Evolutionary conservation across 2,113 vertebrate species (phyloP).

Genomic region (Sterrhoptilus dennistouni): DNA sequence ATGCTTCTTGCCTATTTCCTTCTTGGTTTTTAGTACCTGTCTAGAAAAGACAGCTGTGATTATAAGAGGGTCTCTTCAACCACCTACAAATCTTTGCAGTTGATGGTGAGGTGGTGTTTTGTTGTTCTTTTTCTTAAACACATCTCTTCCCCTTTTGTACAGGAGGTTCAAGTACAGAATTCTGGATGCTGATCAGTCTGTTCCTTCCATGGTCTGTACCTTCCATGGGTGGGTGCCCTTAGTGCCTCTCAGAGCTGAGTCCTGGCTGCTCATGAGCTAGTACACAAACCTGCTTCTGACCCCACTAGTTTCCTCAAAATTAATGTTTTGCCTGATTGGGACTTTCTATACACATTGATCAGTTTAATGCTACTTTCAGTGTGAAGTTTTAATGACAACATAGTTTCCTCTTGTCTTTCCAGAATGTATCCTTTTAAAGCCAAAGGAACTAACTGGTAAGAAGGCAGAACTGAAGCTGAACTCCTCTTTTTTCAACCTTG

Average conservation of each 20-base stretch:
- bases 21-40: not conserved
- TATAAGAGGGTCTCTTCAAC: not conserved
- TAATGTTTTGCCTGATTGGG: not conserved
- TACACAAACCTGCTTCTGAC: not conserved
- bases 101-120: not conserved
- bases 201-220: not conserved
- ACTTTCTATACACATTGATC: not conserved
- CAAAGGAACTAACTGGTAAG: constrained; percentile 45
- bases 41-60: not conserved
- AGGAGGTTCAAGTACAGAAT: not conserved
- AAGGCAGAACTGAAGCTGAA: constrained; percentile 79
- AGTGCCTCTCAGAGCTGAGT: not conserved
- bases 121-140: not conserved
- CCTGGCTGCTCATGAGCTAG: not conserved
- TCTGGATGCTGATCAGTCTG: not conserved
- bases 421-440: constrained; percentile 85
- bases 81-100: not conserved
- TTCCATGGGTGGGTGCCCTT: not conserved
- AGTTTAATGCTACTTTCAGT: not conserved
- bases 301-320: not conserved
- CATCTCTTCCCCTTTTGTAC: not conserved
- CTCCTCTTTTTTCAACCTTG: constrained; percentile 86
- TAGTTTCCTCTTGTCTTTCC: not conserved
- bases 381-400: not conserved
- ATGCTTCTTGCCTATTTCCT: not conserved